phyloP scores from a whole-genome alignment of 2,113 vertebrate genomes.

The Calyptommatus sinebrachiatus region DNA sequence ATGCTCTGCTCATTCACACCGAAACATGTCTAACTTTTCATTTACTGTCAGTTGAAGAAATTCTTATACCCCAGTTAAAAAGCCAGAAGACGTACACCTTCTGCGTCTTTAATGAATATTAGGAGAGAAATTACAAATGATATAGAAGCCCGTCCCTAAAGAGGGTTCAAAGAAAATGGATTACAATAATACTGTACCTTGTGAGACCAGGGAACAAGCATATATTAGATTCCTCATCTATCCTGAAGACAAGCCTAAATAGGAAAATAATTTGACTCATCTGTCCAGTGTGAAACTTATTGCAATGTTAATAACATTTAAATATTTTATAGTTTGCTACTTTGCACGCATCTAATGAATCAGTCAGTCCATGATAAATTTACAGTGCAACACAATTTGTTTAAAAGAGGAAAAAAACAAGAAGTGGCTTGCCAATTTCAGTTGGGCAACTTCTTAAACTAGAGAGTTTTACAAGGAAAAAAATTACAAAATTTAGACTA shows the following conservation, averaged over 20 bases:
- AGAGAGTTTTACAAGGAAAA: not conserved
- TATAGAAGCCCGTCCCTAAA: not conserved
- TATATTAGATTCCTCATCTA: conserved; percentile 54
- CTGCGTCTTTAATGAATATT: too few relatives aligned
- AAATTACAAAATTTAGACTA: not conserved
- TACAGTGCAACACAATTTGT: conserved; percentile 23
- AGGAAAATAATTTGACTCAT: conserved; percentile 61
- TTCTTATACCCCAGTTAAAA: too few relatives aligned
- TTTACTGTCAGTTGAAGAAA: too few relatives aligned
- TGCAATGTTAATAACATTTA: conserved; percentile 52
- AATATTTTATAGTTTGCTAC: conserved; percentile 60
- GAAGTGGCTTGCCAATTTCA: conserved; percentile 14
- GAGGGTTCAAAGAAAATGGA: not conserved
- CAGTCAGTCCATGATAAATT: conserved; percentile 49
- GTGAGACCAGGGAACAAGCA: conserved; percentile 38
- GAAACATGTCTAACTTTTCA: too few relatives aligned
- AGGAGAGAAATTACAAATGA: not conserved
- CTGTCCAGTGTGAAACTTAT: conserved; percentile 60
- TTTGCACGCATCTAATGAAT: conserved; percentile 61
- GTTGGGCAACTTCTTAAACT: not conserved
- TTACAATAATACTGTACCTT: conserved; percentile 29
- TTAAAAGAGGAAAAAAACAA: conserved; percentile 30
- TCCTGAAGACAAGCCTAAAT: conserved; percentile 59
- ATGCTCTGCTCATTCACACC: too few relatives aligned
- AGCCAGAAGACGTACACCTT: too few relatives aligned